Conservation (phyloP, 2,113 vertebrate species). For the Garra rufa region DNA sequence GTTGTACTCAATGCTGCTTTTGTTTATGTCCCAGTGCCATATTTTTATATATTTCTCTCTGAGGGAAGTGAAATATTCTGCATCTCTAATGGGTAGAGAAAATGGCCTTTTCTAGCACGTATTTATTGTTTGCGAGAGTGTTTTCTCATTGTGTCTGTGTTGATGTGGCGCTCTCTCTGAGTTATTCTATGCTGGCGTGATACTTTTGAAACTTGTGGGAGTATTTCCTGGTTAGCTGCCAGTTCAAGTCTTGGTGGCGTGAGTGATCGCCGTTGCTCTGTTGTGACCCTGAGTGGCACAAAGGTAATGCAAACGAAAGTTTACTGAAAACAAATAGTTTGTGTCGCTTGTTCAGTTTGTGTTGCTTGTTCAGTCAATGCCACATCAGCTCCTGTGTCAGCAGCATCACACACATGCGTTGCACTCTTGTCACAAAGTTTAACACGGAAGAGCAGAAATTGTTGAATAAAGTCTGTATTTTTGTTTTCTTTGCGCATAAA, state of each 20-base stretch:
- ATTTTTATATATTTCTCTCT: conserved; percentile 50
- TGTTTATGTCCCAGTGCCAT: conserved; percentile 50
- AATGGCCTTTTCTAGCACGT: conserved; percentile 28
- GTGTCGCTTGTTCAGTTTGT: not conserved
- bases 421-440: too few species aligned
- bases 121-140: conserved; percentile 44
- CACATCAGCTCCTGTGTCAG: too few species aligned
- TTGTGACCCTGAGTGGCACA: not conserved
- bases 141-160: conserved; percentile 52
- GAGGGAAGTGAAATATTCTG: conserved; percentile 48
- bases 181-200: conserved; percentile 51
- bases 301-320: not conserved
- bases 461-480: too few species aligned
- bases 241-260: not conserved
- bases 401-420: too few species aligned
- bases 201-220: conserved; percentile 40
- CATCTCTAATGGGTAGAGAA: conserved; percentile 25
- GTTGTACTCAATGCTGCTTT: conserved; percentile 46
- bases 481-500: too few species aligned
- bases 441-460: too few species aligned
- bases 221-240: conserved; percentile 23
- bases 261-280: not conserved
- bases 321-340: not conserved
- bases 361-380: too few species aligned
- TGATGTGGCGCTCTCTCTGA: conserved; percentile 55